Evolutionary conservation across 23 tunicate genomes (phyloP).

Genomic region (Clavelina lepadiformis): DNA sequence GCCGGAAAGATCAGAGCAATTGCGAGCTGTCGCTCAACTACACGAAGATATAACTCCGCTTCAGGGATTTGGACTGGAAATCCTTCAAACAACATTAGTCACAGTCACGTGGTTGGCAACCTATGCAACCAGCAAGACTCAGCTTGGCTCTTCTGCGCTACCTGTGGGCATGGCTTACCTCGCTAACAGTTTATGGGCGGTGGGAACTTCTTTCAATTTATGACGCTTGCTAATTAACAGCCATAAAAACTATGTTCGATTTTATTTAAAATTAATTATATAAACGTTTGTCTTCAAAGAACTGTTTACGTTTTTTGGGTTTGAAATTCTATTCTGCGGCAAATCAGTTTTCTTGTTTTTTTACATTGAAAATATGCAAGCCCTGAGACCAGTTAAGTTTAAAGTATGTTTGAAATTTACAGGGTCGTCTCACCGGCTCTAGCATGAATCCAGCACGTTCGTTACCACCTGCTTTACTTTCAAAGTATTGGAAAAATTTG

Average conservation of each 20-base stretch:
- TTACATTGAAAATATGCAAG: no score
- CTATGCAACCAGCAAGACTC: constrained; percentile 40
- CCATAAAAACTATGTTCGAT: no score
- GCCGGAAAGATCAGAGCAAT: constrained; percentile 4
- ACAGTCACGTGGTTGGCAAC: constrained; percentile 75
- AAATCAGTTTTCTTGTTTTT: no score
- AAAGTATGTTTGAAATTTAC: no score
- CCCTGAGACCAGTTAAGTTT: no score
- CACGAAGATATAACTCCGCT: constrained; percentile 23
- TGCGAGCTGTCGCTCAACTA: constrained; percentile 29
- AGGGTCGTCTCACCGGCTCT: constrained; percentile 62
- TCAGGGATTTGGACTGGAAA: constrained; percentile 73
- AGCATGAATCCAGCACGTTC: constrained; percentile 75
- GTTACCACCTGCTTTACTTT: constrained; percentile 33
- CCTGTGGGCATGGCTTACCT: constrained; percentile 64
- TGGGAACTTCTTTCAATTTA: no score
- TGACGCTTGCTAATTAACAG: no score
- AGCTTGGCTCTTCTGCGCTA: constrained; percentile 59
- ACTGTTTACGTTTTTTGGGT: no score
- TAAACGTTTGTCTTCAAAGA: no score
- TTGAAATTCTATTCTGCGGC: no score
- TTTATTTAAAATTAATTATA: no score
- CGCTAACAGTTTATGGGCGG: constrained; percentile 74
- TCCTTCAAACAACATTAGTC: constrained; percentile 49
- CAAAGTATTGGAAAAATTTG: constrained; percentile 12